Conservation (phyloP, 2,113 vertebrate genomes). For the Trachemys scripta region DNA sequence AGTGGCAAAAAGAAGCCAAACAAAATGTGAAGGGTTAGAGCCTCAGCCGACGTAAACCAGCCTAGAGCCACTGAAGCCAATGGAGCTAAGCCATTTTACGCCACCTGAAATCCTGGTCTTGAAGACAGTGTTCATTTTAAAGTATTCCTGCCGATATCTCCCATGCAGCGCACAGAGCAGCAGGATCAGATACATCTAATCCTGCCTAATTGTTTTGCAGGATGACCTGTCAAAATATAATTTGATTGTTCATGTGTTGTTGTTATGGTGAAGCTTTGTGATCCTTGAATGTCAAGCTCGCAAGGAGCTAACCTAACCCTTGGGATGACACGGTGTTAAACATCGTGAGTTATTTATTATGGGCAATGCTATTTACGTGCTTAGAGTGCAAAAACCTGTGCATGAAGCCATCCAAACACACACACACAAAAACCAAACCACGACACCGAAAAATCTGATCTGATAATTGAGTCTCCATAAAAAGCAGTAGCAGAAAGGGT, state of each 20-base stretch:
- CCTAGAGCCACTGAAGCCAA: neutral
- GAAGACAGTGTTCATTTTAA: neutral
- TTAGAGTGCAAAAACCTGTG: neutral
- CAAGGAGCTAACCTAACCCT: neutral
- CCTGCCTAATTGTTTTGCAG: constrained; percentile 42
- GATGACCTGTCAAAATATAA: constrained; percentile 44
- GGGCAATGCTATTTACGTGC: neutral
- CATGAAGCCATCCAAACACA: neutral
- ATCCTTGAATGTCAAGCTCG: constrained; percentile 65
- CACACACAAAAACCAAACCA: neutral
- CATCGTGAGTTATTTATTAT: neutral
- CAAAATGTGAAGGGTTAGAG: neutral
- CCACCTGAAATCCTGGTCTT: neutral
- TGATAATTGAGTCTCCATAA: neutral
- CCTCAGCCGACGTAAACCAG: neutral
- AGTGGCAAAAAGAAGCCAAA: accelerated
- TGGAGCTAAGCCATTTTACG: neutral
- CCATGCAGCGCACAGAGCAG: neutral
- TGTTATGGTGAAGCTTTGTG: constrained; percentile 36
- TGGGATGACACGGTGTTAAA: constrained; percentile 19
- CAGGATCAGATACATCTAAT: constrained; percentile 21
- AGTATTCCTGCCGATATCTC: neutral
- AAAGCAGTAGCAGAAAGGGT: neutral
- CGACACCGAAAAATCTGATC: neutral
- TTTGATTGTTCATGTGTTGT: constrained; percentile 20